Evolutionary conservation across 1,140 invertebrate species (phyloP).

Genomic region (Aethina tumida): DNA sequence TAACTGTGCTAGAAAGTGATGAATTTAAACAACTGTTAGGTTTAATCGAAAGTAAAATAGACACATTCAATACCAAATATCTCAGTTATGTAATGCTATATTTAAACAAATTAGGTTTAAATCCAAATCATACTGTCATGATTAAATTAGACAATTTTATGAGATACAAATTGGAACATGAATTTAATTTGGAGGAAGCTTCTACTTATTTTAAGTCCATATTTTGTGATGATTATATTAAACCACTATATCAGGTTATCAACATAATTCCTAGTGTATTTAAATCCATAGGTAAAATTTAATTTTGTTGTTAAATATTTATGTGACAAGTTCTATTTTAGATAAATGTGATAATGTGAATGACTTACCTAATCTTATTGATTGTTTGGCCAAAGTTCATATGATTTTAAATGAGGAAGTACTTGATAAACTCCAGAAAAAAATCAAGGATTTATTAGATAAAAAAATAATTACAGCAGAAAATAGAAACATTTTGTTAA

Average conservation of each 20-base stretch:
- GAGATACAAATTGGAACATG: slow-evolving; percentile 12
- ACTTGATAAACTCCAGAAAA: slow-evolving; percentile 20
- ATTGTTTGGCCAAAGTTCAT: slow-evolving; percentile 25
- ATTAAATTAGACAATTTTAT: slow-evolving; percentile 18
- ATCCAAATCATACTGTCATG: slow-evolving; percentile 15
- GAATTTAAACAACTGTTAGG: slow-evolving; percentile 20
- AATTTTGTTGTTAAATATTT: slow-evolving; percentile 8
- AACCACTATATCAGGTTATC: slow-evolving; percentile 18
- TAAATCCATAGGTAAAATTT: slow-evolving; percentile 22
- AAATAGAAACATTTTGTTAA: slow-evolving; percentile 22
- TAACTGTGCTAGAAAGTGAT: slow-evolving; percentile 15
- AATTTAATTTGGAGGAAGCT: slow-evolving; percentile 16
- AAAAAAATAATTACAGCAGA: slow-evolving; percentile 11
- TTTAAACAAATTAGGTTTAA: slow-evolving; percentile 27
- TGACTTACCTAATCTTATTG: slow-evolving; percentile 20
- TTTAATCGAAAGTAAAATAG: slow-evolving; percentile 13
- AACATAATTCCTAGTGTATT: slow-evolving; percentile 23
- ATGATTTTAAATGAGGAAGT: slow-evolving; percentile 21
- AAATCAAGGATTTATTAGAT: slow-evolving; percentile 20
- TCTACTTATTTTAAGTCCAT: slow-evolving; percentile 20
- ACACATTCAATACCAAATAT: slow-evolving; percentile 17
- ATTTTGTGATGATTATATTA: slow-evolving; percentile 21
- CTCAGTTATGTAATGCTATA: slow-evolving; percentile 26
- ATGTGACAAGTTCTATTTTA: slow-evolving; percentile 17
- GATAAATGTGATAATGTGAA: slow-evolving; percentile 19